Evolutionary conservation across 2,888 invertebrate genomes (phyloP).

Genomic region (Scaptomyza parva): DNA sequence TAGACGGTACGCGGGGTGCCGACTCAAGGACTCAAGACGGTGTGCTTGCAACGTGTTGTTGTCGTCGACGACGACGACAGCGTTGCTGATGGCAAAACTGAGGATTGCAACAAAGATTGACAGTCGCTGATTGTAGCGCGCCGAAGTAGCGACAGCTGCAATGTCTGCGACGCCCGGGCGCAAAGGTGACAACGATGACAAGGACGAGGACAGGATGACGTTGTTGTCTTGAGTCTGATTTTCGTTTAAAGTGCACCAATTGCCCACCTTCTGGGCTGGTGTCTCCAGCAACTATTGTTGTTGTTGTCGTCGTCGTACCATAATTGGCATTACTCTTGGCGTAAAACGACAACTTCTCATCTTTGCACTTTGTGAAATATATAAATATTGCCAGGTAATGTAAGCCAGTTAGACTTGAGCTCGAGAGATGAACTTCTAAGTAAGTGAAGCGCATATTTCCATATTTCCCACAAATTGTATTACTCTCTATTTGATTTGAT

Average conservation of each 20-base stretch:
- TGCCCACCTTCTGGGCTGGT: no score
- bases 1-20: no score
- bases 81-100: slow-evolving; percentile 56
- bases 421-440: background rate
- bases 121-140: slow-evolving; percentile 76
- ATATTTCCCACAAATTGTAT: slow-evolving; percentile 21
- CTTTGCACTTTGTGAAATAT: slow-evolving; percentile 17
- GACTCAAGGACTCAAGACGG: no score
- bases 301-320: slow-evolving; percentile 22
- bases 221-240: slow-evolving; percentile 46
- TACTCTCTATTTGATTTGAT: slow-evolving; percentile 16
- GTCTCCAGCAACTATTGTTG: slow-evolving; percentile 3
- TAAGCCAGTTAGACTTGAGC: background rate
- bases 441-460: slow-evolving; percentile 19
- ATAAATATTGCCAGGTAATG: slow-evolving; percentile 18
- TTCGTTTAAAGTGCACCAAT: slow-evolving; percentile 36
- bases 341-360: slow-evolving; percentile 58
- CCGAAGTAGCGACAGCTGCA: slow-evolving; percentile 45
- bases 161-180: slow-evolving; percentile 18
- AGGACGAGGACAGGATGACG: slow-evolving; percentile 51
- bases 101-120: slow-evolving; percentile 77
- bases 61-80: slow-evolving; percentile 50
- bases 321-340: slow-evolving; percentile 71
- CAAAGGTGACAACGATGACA: slow-evolving; percentile 30
- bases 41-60: slow-evolving; percentile 6